Percentiles rank a stretch among this genome's conserved stretches.
Evolutionary conservation across 2,797 vertebrate species (phyloP).

Genomic region (Orestias chungarensis): DNA sequence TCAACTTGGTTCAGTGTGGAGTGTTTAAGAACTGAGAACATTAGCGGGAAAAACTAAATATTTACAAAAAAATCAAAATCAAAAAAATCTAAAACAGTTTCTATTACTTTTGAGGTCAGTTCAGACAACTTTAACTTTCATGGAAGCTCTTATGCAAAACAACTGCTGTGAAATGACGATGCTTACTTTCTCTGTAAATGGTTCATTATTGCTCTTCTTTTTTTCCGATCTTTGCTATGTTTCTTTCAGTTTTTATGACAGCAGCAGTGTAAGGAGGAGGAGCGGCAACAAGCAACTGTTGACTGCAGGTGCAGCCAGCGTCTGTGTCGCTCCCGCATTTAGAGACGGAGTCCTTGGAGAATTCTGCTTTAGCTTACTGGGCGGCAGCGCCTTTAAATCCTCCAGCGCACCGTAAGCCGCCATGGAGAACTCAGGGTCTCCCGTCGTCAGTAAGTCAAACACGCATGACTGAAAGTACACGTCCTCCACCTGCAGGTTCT

Average conservation of each 20-base stretch:
- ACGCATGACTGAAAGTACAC: constrained; percentile 88
- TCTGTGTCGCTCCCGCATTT: constrained; percentile 50
- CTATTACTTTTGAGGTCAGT: constrained; percentile 33
- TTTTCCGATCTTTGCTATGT: constrained; percentile 29
- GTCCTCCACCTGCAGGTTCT: constrained; percentile 85
- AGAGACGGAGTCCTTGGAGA: constrained; percentile 74
- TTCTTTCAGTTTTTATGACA: constrained; percentile 59
- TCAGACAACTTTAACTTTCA: constrained; percentile 26
- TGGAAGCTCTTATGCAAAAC: constrained; percentile 26
- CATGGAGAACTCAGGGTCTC: constrained; percentile 85
- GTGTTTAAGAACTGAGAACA: constrained; percentile 42
- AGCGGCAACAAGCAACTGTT: constrained; percentile 57
- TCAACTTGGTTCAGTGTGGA: constrained; percentile 29
- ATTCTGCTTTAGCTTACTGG: constrained; percentile 82
- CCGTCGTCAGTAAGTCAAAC: constrained; percentile 86
- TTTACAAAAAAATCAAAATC: no score
- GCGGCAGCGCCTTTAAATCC: constrained; percentile 84
- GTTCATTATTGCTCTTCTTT: constrained; percentile 42
- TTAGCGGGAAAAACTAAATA: constrained; percentile 42
- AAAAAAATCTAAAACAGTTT: no score
- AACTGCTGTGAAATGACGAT: constrained; percentile 18
- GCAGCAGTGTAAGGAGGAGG: constrained; percentile 73
- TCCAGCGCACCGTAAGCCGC: constrained; percentile 84
- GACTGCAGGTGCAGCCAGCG: constrained; percentile 20
- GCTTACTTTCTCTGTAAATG: constrained; percentile 22